These are phyloP conservation scores for Galerucella nymphaeae DNA, from an alignment of 2,888 invertebrate genomes.

Conservation along the genomic window DNA sequence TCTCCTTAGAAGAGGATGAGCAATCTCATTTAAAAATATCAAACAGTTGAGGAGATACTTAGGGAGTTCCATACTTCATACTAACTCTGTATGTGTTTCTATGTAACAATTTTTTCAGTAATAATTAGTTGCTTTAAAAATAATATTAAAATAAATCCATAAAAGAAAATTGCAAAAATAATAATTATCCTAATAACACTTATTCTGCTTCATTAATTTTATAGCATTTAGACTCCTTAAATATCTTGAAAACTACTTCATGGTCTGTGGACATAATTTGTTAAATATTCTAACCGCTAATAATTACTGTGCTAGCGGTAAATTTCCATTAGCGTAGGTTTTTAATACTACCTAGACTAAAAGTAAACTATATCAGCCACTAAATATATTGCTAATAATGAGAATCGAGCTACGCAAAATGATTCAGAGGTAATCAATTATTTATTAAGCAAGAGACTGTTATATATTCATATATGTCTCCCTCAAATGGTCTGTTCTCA, in stretches of 20 bases:
- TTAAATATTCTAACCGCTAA: constrained; percentile 1
- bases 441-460: not conserved
- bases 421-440: constrained; percentile 4
- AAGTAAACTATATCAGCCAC: not conserved
- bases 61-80: no score
- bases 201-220: constrained; percentile 16
- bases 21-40: no score
- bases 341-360: not conserved
- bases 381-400: not conserved
- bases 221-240: constrained; percentile 7
- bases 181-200: constrained; percentile 9
- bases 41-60: no score
- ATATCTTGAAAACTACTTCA: constrained; percentile 12
- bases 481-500: not conserved
- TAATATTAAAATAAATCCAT: not conserved
- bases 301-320: not conserved
- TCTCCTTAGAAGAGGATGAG: no score
- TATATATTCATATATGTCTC: constrained; percentile 8
- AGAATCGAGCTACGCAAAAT: not conserved
- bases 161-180: constrained; percentile 3
- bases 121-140: not conserved
- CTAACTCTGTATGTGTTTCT: not conserved
- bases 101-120: not conserved
- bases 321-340: constrained; percentile 1
- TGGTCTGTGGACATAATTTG: constrained; percentile 9